Evolutionary conservation across 2,113 vertebrate genomes (phyloP).

Genomic region (Nibea albiflora): DNA sequence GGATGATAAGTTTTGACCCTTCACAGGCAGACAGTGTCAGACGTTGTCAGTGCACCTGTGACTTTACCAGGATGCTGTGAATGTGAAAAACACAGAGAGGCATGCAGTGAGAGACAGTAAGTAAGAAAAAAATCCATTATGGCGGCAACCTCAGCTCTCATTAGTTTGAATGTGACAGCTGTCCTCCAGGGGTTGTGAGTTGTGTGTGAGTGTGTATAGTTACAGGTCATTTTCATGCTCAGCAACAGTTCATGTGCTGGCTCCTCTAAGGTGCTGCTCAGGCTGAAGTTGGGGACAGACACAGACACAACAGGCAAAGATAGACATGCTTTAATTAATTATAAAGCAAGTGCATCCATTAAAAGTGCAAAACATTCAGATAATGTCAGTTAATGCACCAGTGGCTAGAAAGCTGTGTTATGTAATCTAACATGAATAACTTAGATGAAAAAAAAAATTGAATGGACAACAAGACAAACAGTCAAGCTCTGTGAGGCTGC

Average conservation of each 20-base stretch:
- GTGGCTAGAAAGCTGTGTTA: background rate
- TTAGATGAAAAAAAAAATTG: background rate
- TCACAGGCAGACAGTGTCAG: conserved; percentile 27
- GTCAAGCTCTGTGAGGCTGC: background rate
- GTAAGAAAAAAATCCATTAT: conserved; percentile 15
- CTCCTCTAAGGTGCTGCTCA: background rate
- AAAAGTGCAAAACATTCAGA: conserved; percentile 21
- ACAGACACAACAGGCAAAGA: background rate
- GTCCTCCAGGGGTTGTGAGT: background rate
- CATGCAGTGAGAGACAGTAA: conserved; percentile 19
- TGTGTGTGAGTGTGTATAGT: background rate
- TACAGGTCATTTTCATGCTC: background rate
- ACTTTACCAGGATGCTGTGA: conserved; percentile 12
- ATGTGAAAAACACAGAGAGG: background rate
- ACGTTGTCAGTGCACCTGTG: background rate
- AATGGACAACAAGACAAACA: background rate
- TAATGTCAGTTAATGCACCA: conserved; percentile 11
- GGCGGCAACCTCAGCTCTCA: conserved; percentile 29
- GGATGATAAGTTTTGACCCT: background rate
- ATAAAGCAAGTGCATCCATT: conserved; percentile 16
- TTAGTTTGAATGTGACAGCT: conserved; percentile 50
- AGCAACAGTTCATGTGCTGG: background rate
- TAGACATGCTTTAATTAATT: conserved; percentile 26
- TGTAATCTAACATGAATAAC: background rate
- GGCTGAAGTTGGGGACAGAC: background rate